Percentiles rank a stretch among this genome's conserved stretches.
These are phyloP conservation scores for Lysiphlebus fabarum DNA, from an alignment of 1,140 invertebrate species.

Conservation along the genomic window DNA sequence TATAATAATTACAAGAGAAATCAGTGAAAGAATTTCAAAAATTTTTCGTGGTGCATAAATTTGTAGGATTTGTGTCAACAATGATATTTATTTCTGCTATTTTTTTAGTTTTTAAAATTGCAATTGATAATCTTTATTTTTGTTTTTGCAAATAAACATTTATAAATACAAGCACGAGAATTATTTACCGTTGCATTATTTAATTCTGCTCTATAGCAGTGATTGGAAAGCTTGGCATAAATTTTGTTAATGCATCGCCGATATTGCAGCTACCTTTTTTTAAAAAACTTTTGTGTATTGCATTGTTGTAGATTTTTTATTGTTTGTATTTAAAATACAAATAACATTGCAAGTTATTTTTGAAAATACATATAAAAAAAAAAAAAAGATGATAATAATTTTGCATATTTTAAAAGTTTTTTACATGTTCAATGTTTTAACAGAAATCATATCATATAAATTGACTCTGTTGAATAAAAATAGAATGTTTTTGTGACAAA, in stretches of 20 bases:
- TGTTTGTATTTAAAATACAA: too few relatives aligned
- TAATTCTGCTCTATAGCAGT: slow-evolving; percentile 22
- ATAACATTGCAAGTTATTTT: neutral
- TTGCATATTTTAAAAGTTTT: too few relatives aligned
- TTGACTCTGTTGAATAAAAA: too few relatives aligned
- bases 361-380: slow-evolving; percentile 2
- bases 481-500: too few relatives aligned
- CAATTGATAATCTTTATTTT: slow-evolving; percentile 38
- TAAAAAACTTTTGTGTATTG: slow-evolving; percentile 12
- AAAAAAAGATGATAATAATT: too few relatives aligned
- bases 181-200: slow-evolving; percentile 15
- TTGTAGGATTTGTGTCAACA: too few relatives aligned
- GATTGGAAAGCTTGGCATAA: slow-evolving; percentile 30
- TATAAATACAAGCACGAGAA: slow-evolving; percentile 31
- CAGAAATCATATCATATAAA: too few relatives aligned
- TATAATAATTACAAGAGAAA: too few relatives aligned
- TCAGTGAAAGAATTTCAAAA: too few relatives aligned
- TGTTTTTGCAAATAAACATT: slow-evolving; percentile 26
- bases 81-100: neutral
- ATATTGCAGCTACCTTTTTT: slow-evolving; percentile 49
- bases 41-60: too few relatives aligned
- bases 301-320: too few relatives aligned
- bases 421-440: too few relatives aligned
- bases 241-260: slow-evolving; percentile 45
- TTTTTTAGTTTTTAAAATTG: slow-evolving; percentile 34